phyloP scores from a whole-genome alignment of 2,113 vertebrate species.

The Trematomus loennbergii region DNA sequence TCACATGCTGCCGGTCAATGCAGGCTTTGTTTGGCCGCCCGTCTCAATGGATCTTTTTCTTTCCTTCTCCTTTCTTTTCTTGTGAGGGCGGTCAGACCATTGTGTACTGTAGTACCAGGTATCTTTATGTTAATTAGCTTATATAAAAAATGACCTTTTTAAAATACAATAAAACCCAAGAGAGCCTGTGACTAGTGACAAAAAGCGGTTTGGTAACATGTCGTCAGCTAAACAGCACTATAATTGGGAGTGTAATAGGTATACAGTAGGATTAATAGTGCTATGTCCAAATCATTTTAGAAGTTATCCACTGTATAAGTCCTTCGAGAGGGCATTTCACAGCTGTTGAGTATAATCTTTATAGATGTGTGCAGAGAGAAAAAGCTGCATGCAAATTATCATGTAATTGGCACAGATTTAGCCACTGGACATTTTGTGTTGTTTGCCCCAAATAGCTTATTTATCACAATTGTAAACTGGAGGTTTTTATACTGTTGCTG shows the following conservation, averaged over 20 bases:
- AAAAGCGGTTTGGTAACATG: constrained; percentile 13
- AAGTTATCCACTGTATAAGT: neutral
- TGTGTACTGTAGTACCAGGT: constrained; percentile 4
- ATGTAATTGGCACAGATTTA: neutral
- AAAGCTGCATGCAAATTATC: neutral
- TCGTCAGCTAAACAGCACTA: neutral
- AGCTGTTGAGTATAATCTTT: neutral
- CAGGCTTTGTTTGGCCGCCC: constrained; percentile 32
- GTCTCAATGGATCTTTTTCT: constrained; percentile 23
- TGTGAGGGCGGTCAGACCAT: constrained; percentile 7
- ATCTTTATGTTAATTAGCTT: constrained; percentile 37
- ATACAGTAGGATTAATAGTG: neutral
- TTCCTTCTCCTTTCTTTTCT: constrained; percentile 20
- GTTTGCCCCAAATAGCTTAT: neutral
- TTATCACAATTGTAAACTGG: neutral
- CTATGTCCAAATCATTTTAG: neutral
- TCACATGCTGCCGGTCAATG: constrained; percentile 37
- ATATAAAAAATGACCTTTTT: constrained; percentile 31
- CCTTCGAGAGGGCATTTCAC: neutral
- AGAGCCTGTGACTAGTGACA: constrained; percentile 7
- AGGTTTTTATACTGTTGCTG: neutral
- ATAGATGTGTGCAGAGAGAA: neutral
- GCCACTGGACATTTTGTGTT: neutral
- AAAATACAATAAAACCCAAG: constrained; percentile 4
- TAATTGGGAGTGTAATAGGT: neutral